phyloP scores from a whole-genome alignment of 37 sponge, comb jelly and placozoan genomes.

The Chondrilla cf. caribensis region DNA sequence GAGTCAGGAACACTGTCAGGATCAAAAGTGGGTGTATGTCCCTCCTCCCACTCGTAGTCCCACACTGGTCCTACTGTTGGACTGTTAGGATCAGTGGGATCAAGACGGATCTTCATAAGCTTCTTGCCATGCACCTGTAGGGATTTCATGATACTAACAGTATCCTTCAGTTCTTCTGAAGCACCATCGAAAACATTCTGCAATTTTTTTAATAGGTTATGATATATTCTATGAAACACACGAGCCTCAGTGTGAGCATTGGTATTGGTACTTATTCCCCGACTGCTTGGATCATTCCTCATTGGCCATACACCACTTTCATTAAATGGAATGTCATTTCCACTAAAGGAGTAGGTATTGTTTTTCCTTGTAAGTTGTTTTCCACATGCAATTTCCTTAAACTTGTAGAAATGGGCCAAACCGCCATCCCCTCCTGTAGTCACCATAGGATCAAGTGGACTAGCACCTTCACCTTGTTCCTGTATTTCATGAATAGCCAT shows the following conservation, averaged over 20 bases:
- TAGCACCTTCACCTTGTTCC: slow-evolving; percentile 61
- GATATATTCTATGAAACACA: slow-evolving; percentile 49
- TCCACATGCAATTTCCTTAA: slow-evolving; percentile 54
- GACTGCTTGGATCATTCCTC: slow-evolving; percentile 48
- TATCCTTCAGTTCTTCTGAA: slow-evolving; percentile 14
- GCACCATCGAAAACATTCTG: slow-evolving; percentile 50
- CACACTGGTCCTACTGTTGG: slow-evolving; percentile 49
- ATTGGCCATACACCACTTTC: slow-evolving; percentile 71
- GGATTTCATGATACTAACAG: slow-evolving; percentile 26
- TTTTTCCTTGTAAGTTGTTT: neutral
- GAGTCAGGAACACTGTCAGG: no score
- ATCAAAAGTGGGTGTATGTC: no score
- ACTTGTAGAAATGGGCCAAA: slow-evolving; percentile 54
- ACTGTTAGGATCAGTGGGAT: neutral
- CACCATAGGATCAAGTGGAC: slow-evolving; percentile 25
- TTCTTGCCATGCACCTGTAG: neutral
- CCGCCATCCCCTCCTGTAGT: neutral
- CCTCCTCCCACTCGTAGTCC: slow-evolving; percentile 46
- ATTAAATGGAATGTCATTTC: slow-evolving; percentile 42
- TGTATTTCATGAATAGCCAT: slow-evolving; percentile 34
- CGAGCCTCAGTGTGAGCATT: slow-evolving; percentile 49
- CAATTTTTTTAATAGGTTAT: slow-evolving; percentile 26
- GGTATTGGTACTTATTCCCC: slow-evolving; percentile 10
- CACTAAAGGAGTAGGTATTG: slow-evolving; percentile 29
- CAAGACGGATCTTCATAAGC: neutral